Conservation (phyloP, 2,113 vertebrate genomes). For the Notothenia coriiceps region DNA sequence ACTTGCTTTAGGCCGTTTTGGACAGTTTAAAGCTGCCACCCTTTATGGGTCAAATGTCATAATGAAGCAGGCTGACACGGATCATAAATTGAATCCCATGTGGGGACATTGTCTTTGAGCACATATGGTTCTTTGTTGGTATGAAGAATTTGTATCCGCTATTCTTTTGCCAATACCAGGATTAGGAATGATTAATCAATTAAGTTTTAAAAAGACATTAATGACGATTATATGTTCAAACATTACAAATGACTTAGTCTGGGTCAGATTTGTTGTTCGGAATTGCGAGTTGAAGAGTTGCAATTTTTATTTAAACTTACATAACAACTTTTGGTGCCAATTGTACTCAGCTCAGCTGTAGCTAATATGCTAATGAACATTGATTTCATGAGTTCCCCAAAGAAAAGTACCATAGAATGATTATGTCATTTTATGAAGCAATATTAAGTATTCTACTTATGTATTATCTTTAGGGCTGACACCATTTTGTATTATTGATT, state of each 20-base stretch:
- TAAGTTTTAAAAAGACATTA: neutral
- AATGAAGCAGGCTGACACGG: constrained; percentile 42
- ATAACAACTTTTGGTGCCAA: neutral
- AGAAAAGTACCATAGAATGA: neutral
- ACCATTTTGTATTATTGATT: too few species aligned
- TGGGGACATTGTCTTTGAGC: neutral
- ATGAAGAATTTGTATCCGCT: neutral
- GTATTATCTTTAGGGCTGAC: neutral
- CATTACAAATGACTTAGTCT: neutral
- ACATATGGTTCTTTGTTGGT: constrained; percentile 19
- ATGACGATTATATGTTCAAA: neutral
- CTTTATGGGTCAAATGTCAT: constrained; percentile 60
- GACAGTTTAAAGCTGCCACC: constrained; percentile 1
- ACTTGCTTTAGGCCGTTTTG: constrained; percentile 24
- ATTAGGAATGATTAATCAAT: constrained; percentile 10
- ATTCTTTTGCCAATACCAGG: neutral
- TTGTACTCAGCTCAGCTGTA: neutral
- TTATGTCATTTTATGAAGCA: neutral
- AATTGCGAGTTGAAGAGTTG: neutral
- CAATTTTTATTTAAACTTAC: neutral
- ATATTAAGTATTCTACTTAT: neutral
- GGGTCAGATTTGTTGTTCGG: neutral
- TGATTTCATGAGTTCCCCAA: neutral
- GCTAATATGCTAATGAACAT: neutral
- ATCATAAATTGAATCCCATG: constrained; percentile 47